Evolutionary conservation across 1,140 invertebrate species (phyloP), one percentile per base, ranked within the genome.

Genomic region (Drosophila littoralis): DNA sequence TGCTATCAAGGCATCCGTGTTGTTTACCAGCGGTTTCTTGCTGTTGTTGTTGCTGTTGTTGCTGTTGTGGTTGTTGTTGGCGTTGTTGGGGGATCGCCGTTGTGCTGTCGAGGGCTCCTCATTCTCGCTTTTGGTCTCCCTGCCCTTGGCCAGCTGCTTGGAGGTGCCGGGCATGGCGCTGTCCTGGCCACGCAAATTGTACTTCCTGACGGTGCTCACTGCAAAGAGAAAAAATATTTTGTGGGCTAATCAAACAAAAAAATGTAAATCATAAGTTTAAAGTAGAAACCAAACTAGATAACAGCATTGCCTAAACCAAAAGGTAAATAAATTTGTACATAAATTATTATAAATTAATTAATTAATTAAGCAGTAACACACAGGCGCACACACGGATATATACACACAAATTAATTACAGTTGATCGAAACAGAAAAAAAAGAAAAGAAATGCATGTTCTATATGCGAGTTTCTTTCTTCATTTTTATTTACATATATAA

Each of bases 1-100:
- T 2, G 91, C 91, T 46, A 92, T 91, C 42, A 92, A 35, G 2
- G 91, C 91, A 15, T 80, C 75, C 6, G 85, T 40, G 48, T 85
- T 80, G 7, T 65, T 90, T 32, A 79, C 50, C 52, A 82, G 6
- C 6, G 65, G 48, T 22, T 89, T 88, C 15, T 79, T 89, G 5
- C 38, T 42, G 46, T 50, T 66, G 12, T 57, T 61, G 33, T 57
- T 65, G 38, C 3, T 43, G 10, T 1, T 64, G 7, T 13, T 17
- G 5, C 10, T 43, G 5, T 57, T 68, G 9, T 63, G 55, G 35
- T 17, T 73, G 35, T 4, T 66, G 28, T 8, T 45, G 17, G 35
- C 67, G 40, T 7, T 71, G 13, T 46, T 28, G 13, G 32, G 8
- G 13, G 17, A 13, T 32, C 50, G 51, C 5, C 13, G 36, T 12